Base-by-base conservation (phyloP, 2,113 vertebrate genomes). In the Echinops telfairi region DNA sequence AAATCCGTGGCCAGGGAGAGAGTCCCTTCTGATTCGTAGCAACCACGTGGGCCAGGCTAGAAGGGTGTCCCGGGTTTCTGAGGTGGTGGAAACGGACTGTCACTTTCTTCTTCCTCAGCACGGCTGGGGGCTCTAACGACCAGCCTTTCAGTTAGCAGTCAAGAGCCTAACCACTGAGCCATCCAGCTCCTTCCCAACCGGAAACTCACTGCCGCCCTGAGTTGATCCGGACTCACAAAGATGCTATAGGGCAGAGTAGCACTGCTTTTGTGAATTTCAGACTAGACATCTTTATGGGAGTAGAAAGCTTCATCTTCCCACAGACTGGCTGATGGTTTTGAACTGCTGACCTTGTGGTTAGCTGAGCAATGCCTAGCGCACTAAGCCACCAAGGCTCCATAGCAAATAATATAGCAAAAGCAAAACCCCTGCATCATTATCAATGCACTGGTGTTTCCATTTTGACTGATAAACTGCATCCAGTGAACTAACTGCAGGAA, bases 381-480 rank as follows among this genome's bases (percentile, higher is more conserved):
- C 40, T 40, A 40, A 40, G 40, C 40, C 40, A 40, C 40, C 40
- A 40, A 40, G 40, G 40, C 40, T 40, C 40, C 40, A 7, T 40
- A 40, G 40, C 14, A 60, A 60, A 20, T 15, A 20, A 20, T 60
- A 20, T 15, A 40, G 12, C 22, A 36, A 38, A 75, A 43, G 57
- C 1, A 0, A 27, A 66, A 43, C 20, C 4, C 36, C 88, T 1
- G 0, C 2, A 60, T 94, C 78, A 22, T 86, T 68, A 9, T 91
- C 11, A 29, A 95, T 83, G 11, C 27, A 7, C 19, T 73, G 22
- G 14, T 68, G 71, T 36, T 97, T 95, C 88, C 66, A 80, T 87
- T 86, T 15, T 70, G 91, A 79, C 78, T 80, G 29, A 33, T n/a
- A 57, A 47, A 62, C 40, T 53, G 47, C 47, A 53, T 53, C 47